Evolutionary conservation across 2,888 invertebrate genomes (phyloP).

Genomic region (Tridacna gigas): DNA sequence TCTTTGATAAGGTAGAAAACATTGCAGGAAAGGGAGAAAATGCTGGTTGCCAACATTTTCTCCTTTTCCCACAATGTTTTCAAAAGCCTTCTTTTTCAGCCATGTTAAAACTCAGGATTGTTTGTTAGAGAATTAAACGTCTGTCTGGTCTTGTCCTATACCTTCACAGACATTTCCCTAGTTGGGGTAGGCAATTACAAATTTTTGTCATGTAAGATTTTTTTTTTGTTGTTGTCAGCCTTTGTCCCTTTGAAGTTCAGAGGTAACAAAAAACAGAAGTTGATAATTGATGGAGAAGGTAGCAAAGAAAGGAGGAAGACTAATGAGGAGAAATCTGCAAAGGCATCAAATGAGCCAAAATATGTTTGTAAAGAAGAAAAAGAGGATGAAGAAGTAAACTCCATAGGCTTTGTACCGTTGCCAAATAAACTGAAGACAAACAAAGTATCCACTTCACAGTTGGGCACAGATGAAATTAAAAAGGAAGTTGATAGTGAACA

Average conservation of each 20-base stretch:
- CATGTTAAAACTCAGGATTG: too few species aligned
- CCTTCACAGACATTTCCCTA: too few species aligned
- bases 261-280: slow-evolving; percentile 16
- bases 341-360: not conserved
- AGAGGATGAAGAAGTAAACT: slow-evolving; percentile 6
- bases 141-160: too few species aligned
- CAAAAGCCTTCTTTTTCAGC: too few species aligned
- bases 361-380: slow-evolving; percentile 17
- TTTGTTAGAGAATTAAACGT: too few species aligned
- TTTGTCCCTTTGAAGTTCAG: slow-evolving; percentile 21
- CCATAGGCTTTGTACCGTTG: slow-evolving; percentile 45
- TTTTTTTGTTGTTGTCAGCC: slow-evolving; percentile 15
- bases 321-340: not conserved
- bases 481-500: slow-evolving; percentile 12
- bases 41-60: too few species aligned
- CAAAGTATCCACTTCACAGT: slow-evolving; percentile 20
- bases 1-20: too few species aligned
- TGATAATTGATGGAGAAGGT: not conserved
- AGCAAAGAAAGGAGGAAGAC: not conserved
- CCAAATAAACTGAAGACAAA: slow-evolving; percentile 35
- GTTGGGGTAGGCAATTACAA: too few species aligned
- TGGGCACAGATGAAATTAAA: not conserved
- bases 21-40: not conserved
- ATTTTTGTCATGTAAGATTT: too few species aligned
- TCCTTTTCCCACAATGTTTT: too few species aligned